Evolutionary conservation across 2,113 vertebrate genomes (phyloP).

Genomic region (Plecturocebus donacophilus): DNA sequence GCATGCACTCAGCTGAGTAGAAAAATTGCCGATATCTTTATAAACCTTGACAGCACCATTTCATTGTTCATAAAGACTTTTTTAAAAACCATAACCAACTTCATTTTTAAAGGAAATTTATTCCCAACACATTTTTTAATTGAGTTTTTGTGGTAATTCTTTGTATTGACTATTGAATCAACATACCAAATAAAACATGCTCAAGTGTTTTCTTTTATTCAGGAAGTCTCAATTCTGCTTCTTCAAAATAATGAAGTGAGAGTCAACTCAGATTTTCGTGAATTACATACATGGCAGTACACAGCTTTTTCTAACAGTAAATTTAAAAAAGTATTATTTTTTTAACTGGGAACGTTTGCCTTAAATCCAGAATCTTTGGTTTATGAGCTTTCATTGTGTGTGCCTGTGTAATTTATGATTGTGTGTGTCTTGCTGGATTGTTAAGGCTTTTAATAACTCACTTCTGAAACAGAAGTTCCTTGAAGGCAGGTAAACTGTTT

Average conservation of each 20-base stretch:
- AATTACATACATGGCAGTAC: background rate
- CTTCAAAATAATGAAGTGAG: background rate
- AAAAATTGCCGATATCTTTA: constrained; percentile 6
- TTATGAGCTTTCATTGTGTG: background rate
- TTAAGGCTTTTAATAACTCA: background rate
- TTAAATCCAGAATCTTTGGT: background rate
- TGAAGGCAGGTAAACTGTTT: background rate
- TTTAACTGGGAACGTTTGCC: background rate
- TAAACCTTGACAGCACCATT: constrained; percentile 39
- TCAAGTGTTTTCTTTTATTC: background rate
- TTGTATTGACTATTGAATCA: constrained; percentile 49
- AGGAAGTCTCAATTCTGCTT: background rate
- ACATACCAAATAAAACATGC: background rate
- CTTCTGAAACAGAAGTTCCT: background rate
- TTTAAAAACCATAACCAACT: background rate
- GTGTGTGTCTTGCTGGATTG: background rate
- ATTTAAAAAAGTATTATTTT: background rate
- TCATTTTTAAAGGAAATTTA: constrained; percentile 59
- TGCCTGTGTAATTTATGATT: background rate
- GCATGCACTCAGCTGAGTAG: background rate
- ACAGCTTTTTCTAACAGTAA: background rate
- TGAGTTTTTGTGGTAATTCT: constrained; percentile 61
- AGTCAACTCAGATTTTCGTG: background rate
- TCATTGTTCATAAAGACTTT: constrained; percentile 47
- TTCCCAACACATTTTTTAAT: constrained; percentile 60